Percentiles rank a stretch among this genome's conserved stretches.
Evolutionary conservation across 2,888 invertebrate genomes (phyloP).

Genomic region (Petrolisthes manimaculis): DNA sequence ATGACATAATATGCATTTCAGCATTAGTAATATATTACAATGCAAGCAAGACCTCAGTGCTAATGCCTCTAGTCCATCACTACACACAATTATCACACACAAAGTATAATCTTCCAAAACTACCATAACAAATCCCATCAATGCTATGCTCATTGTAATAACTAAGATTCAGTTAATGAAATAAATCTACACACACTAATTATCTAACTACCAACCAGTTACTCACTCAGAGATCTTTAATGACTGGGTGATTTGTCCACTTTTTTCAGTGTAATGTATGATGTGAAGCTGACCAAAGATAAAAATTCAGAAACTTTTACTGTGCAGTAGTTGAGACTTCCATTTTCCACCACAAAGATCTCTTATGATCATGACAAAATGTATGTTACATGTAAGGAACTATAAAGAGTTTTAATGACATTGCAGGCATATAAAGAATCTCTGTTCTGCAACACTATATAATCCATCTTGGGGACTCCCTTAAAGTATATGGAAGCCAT

Average conservation of each 20-base stretch:
- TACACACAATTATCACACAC: slow-evolving; percentile 56
- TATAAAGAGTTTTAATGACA: too few relatives aligned
- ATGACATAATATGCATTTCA: not conserved
- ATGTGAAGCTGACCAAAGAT: slow-evolving; percentile 18
- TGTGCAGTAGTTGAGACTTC: slow-evolving; percentile 25
- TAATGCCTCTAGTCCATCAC: slow-evolving; percentile 47
- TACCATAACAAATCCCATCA: slow-evolving; percentile 15
- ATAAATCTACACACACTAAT: slow-evolving; percentile 3
- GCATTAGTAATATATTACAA: not conserved
- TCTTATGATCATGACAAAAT: not conserved
- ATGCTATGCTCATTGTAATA: slow-evolving; percentile 22
- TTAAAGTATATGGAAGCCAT: too few relatives aligned
- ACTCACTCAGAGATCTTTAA: not conserved
- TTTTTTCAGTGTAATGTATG: not conserved
- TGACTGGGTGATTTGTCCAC: slow-evolving; percentile 7
- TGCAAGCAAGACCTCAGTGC: slow-evolving; percentile 36
- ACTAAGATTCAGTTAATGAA: slow-evolving; percentile 1
- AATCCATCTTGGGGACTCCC: too few relatives aligned
- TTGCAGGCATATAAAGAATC: too few relatives aligned
- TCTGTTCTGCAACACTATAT: too few relatives aligned
- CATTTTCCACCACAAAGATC: slow-evolving; percentile 29
- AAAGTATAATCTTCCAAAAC: slow-evolving; percentile 31
- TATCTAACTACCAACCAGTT: not conserved
- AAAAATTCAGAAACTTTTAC: not conserved
- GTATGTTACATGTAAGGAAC: too few relatives aligned